A percentile compares a stretch with the other conserved stretches of the same genome.
phyloP scores from a whole-genome alignment of 35 echinoderm and acorn worm genomes.

The Apostichopus californicus region DNA sequence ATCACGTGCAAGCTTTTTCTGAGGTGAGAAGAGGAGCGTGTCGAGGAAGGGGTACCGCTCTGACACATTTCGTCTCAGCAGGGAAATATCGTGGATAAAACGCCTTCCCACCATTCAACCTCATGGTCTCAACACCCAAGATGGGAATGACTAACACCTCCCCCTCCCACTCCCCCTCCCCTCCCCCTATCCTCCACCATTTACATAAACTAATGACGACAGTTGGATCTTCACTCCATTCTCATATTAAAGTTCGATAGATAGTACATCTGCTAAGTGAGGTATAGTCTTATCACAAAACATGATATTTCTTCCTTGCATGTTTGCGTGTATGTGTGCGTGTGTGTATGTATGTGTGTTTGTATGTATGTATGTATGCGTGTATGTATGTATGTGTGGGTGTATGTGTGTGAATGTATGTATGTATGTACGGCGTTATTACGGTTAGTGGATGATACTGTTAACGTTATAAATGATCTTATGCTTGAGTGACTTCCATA shows the following conservation, averaged over 20 bases:
- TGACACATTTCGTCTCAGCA: neutral
- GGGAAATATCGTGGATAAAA: neutral
- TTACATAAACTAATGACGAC: too few species aligned
- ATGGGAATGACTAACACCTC: neutral
- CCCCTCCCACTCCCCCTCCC: too few species aligned
- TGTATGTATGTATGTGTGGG: neutral
- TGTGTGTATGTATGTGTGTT: neutral
- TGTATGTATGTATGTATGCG: neutral
- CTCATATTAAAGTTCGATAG: too few species aligned
- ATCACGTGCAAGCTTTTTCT: too few species aligned
- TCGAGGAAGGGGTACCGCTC: neutral
- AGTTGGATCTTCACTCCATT: too few species aligned
- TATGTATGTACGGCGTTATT: neutral
- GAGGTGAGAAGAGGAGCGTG: too few species aligned
- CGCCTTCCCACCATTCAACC: conserved; percentile 4
- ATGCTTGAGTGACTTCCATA: too few species aligned
- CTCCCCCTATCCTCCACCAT: too few species aligned
- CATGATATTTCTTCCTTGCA: neutral
- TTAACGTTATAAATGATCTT: too few species aligned
- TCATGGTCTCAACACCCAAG: neutral
- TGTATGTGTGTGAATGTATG: neutral
- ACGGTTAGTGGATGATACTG: too few species aligned
- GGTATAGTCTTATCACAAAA: too few species aligned
- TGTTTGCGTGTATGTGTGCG: neutral
- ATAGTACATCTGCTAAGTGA: too few species aligned